A percentile compares a stretch with the other conserved stretches of the same genome.
Conservation (phyloP, 35 echinoderm and acorn worm genomes). For the Ophioderma brevispina region DNA sequence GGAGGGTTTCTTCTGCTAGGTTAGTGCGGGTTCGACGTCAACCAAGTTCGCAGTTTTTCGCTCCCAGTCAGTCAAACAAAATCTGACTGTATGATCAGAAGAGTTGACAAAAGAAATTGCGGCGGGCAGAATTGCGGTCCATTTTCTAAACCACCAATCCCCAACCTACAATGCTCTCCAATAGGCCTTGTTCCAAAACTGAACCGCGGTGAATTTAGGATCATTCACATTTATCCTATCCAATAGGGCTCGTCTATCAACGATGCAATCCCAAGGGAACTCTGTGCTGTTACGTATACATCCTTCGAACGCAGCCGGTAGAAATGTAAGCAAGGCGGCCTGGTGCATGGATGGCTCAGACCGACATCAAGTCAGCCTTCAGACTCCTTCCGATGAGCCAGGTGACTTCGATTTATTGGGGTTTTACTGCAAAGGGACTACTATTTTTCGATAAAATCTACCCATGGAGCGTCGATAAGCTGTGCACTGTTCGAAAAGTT, state of each 20-base stretch:
- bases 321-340: not conserved
- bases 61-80: not conserved
- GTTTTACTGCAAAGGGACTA: not conserved
- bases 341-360: not conserved
- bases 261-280: not conserved
- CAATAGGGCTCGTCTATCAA: not conserved
- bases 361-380: not conserved
- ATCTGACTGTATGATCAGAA: not conserved
- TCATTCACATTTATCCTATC: not conserved
- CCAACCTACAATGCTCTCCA: not conserved
- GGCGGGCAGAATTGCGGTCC: not conserved
- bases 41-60: not conserved
- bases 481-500: not conserved
- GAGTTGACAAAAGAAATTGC: not conserved
- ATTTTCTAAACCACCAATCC: not conserved
- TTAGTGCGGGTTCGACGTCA: not conserved
- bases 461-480: not conserved
- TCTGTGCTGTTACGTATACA: not conserved
- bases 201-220: not conserved
- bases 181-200: not conserved
- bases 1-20: not conserved
- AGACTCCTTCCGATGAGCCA: not conserved
- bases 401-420: not conserved
- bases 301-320: not conserved
- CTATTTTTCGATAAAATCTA: not conserved